Evolutionary conservation across 2,113 vertebrate species (phyloP).

Genomic region (Tupaia tana): DNA sequence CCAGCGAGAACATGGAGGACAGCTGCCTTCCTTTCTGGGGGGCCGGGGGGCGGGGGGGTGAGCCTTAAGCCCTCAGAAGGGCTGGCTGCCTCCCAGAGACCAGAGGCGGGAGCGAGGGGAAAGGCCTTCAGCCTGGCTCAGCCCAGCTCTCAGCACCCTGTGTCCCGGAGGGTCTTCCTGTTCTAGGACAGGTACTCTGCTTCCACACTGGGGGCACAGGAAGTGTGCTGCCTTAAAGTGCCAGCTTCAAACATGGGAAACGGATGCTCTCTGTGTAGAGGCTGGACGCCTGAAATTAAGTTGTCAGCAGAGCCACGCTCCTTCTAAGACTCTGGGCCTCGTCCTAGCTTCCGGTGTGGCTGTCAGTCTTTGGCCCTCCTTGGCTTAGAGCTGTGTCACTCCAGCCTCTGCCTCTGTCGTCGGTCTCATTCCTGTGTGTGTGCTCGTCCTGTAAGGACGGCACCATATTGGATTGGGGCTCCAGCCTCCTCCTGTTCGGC

Average conservation of each 20-base stretch:
- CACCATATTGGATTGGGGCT: background rate
- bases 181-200: background rate
- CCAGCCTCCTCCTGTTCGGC: too few relatives aligned
- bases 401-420: background rate
- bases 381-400: background rate
- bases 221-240: background rate
- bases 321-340: background rate
- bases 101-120: fast-evolving
- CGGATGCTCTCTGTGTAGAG: background rate
- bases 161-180: background rate
- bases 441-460: background rate
- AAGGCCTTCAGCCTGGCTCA: background rate
- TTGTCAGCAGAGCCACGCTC: background rate
- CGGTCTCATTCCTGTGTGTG: background rate
- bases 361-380: background rate
- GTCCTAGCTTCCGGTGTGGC: background rate
- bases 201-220: background rate
- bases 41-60: background rate
- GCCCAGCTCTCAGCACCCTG: background rate
- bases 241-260: background rate
- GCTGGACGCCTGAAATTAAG: background rate
- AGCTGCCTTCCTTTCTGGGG: background rate
- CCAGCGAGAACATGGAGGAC: background rate
- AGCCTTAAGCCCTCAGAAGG: background rate
- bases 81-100: background rate